These are phyloP conservation scores for Zaprionus kolodkinae DNA, from an alignment of 1,140 invertebrate genomes.

Conservation along the genomic window DNA sequence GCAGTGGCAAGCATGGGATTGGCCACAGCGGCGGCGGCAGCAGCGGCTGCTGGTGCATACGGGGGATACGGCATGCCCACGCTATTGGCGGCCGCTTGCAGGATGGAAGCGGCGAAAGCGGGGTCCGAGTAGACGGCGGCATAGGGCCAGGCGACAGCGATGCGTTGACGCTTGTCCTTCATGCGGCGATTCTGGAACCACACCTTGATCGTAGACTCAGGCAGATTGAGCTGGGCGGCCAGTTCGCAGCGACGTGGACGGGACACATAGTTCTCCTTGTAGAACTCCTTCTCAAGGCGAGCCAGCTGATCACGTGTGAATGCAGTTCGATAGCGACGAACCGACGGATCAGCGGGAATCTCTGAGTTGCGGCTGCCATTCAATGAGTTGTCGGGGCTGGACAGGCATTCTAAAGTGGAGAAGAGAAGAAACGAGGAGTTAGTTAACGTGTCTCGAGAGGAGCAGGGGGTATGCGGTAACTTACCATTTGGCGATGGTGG, in stretches of 20 bases:
- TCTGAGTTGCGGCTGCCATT: slow-evolving; percentile 77
- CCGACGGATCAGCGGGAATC: slow-evolving; percentile 87
- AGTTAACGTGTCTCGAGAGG: slow-evolving; percentile 7
- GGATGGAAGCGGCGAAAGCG: slow-evolving; percentile 94
- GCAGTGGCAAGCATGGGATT: slow-evolving; percentile 85
- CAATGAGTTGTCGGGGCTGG: slow-evolving; percentile 84
- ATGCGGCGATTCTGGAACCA: slow-evolving; percentile 99
- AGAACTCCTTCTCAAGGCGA: slow-evolving; percentile 98
- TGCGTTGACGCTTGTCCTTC: slow-evolving; percentile 98
- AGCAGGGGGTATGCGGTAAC: slow-evolving; percentile 18
- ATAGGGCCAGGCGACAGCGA: slow-evolving; percentile 97
- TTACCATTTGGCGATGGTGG: slow-evolving; percentile 83
- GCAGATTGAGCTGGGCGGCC: slow-evolving; percentile 95
- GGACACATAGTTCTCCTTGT: slow-evolving; percentile 98
- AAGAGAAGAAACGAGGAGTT: slow-evolving; percentile 10
- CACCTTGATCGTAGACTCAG: slow-evolving; percentile 99
- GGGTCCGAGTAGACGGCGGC: slow-evolving; percentile 96
- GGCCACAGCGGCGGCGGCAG: slow-evolving; percentile 51
- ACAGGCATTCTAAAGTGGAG: slow-evolving; percentile 81
- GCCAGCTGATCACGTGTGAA: slow-evolving; percentile 98
- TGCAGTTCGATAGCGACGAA: slow-evolving; percentile 97
- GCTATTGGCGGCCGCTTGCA: slow-evolving; percentile 93
- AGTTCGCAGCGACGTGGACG: slow-evolving; percentile 96
- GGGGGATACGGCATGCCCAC: slow-evolving; percentile 86
- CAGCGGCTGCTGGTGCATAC: slow-evolving; percentile 81